These are phyloP conservation scores for Brachionus sp. DNA, from an alignment of 1,140 invertebrate species.

Conservation along the genomic window DNA sequence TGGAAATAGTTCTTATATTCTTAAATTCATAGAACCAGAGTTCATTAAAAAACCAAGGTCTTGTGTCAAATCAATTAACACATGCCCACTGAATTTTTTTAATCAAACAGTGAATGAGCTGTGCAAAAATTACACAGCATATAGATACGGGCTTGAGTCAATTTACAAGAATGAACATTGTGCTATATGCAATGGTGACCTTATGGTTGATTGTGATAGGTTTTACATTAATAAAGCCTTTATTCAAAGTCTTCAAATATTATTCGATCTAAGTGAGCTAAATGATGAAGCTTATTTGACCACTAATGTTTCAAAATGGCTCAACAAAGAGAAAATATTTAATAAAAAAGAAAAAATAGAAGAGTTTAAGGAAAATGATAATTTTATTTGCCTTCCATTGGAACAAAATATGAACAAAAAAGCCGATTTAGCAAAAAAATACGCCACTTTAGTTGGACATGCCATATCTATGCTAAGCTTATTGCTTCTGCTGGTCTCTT, in stretches of 20 bases:
- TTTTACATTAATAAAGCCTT: background rate
- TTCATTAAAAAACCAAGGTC: background rate
- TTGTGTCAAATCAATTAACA: background rate
- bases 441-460: background rate
- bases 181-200: background rate
- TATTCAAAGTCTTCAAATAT: background rate
- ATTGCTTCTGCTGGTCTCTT: background rate
- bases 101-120: background rate
- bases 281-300: background rate
- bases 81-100: background rate
- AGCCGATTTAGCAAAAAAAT: background rate
- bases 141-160: background rate
- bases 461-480: slow-evolving; percentile 5
- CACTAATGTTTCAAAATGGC: background rate
- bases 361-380: background rate
- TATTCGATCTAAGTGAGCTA: background rate
- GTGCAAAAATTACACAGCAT: background rate
- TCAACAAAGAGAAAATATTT: background rate
- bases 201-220: background rate
- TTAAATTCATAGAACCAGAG: background rate
- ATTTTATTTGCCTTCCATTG: background rate
- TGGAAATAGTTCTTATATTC: background rate
- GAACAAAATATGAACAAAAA: background rate
- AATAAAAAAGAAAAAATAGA: background rate
- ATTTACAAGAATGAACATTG: background rate